These are phyloP conservation scores for Luffia ferchaultella DNA, from an alignment of 2,888 invertebrate genomes.

Conservation along the genomic window DNA sequence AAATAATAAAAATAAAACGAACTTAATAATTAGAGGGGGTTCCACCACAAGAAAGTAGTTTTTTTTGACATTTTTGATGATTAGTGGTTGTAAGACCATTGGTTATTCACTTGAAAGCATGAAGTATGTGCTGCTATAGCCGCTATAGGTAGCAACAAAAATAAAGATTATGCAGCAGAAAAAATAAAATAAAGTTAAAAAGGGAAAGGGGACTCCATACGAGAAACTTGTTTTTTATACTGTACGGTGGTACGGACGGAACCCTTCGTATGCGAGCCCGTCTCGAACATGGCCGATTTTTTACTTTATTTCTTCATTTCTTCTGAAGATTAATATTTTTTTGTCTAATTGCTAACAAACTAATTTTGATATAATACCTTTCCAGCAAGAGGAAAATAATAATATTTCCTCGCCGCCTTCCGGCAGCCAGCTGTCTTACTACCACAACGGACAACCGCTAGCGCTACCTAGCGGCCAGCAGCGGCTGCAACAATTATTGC, in stretches of 20 bases:
- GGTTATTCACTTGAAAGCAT: too few species aligned
- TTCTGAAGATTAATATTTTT: background rate
- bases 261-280: too few species aligned
- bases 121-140: too few species aligned
- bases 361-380: constrained; percentile 16
- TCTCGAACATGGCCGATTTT: too few species aligned
- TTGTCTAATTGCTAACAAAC: constrained; percentile 3
- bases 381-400: constrained; percentile 64
- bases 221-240: too few species aligned
- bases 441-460: constrained; percentile 45
- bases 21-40: too few species aligned
- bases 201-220: too few species aligned
- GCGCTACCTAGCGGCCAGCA: constrained; percentile 49
- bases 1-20: too few species aligned
- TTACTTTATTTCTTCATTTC: background rate
- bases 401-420: constrained; percentile 50
- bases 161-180: too few species aligned
- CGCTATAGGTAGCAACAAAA: too few species aligned
- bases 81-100: background rate
- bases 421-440: constrained; percentile 44
- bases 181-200: too few species aligned
- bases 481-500: constrained; percentile 47
- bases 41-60: background rate
- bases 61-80: background rate
- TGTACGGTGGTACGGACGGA: too few species aligned